Evolutionary conservation across 2,888 invertebrate genomes (phyloP).

Genomic region (Scrobipalpa atriplicella): DNA sequence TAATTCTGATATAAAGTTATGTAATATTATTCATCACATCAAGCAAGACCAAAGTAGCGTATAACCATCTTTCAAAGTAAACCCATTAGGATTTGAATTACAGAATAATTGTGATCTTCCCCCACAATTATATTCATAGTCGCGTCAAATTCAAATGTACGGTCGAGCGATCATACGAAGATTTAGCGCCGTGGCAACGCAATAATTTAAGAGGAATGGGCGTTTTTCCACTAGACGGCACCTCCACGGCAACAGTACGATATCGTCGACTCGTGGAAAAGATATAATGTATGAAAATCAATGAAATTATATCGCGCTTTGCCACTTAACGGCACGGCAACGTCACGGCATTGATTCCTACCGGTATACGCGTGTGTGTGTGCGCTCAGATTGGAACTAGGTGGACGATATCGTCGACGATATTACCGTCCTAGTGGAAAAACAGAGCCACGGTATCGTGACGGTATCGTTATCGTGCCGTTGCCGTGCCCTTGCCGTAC

Average conservation of each 20-base stretch:
- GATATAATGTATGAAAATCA: no score
- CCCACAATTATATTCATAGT: constrained; percentile 32
- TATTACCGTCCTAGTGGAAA: no score
- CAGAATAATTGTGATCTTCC: constrained; percentile 28
- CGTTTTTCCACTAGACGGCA: no score
- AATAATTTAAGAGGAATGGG: constrained; percentile 44
- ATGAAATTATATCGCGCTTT: no score
- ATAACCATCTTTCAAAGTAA: constrained; percentile 9
- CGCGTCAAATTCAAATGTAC: constrained; percentile 35
- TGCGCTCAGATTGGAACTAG: no score
- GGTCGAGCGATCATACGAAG: constrained; percentile 39
- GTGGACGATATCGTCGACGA: no score
- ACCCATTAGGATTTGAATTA: constrained; percentile 25
- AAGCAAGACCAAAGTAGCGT: background rate
- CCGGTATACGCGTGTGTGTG: no score
- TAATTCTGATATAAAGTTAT: background rate
- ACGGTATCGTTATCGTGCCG: background rate
- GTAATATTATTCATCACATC: background rate
- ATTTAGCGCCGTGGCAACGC: constrained; percentile 30
- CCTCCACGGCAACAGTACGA: background rate
- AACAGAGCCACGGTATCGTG: no score
- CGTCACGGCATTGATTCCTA: no score
- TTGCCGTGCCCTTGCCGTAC: background rate
- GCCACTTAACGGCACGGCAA: no score
- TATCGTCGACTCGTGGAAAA: no score